Base-by-base conservation (phyloP, 2,797 vertebrate genomes). In the Rhynchonycteris naso region DNA sequence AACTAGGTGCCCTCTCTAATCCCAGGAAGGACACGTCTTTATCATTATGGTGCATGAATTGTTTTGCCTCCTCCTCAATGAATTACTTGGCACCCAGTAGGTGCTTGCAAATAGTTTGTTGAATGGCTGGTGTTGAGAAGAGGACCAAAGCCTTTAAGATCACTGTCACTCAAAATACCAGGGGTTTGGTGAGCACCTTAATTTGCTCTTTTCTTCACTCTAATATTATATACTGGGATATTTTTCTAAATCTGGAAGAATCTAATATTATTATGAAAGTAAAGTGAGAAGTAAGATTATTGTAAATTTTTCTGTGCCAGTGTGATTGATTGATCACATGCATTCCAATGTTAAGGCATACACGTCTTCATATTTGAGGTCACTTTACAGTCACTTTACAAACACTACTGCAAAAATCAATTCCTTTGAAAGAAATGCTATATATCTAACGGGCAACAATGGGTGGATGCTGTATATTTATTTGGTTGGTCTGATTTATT, bases 231-330 rank as follows among this genome's bases (percentile, higher is more conserved):
- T 28, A 84, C 11, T 35, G 18, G 47, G 30, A 12, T 76, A 47
- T 43, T 50, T 83, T 81, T 76, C 33, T 61, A 50, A 85, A 74
- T 35, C 16, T 52, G 28, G 50, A 85, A 54, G 28, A 9, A 30
- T 61, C 58, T 69, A 54, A 54, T 59, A 80, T 90, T 59, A 86
- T 59, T 66, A 69, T 43, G 68, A 93, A 88, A 92, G 50, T 43
- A 69, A 88, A 85, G 35, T 75, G 26, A 94, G 65, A 87, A 66
- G 78, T 66, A 61, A 89, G 59, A 66, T 87, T 89, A 7, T 63
- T n/a, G 7, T 11, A 76, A 54, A 38, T 82, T 84, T 59, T 84
- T 87, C 88, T 52, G 52, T 15, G 43, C 68, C 14, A 22, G 4
- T 79, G 88, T 50, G 78, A 54, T 68, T 50, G 78, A 54, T 68